A percentile compares a stretch with the other conserved stretches of the same genome.
Evolutionary conservation across 1,140 invertebrate species (phyloP).

Genomic region (Pseudachorutes palmiensis): DNA sequence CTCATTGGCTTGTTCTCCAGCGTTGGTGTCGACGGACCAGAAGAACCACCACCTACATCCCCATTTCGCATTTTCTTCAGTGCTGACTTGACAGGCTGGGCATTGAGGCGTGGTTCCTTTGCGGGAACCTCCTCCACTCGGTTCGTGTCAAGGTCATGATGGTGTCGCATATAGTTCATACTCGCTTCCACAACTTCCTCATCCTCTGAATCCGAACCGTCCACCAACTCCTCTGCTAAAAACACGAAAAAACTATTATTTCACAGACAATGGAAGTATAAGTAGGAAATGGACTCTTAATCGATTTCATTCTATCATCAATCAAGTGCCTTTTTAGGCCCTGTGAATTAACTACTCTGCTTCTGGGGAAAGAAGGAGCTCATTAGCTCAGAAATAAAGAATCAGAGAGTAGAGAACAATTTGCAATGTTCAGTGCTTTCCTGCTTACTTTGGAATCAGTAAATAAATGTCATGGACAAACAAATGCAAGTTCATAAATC

Average conservation of each 20-base stretch:
- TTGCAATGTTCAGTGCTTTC: too few species aligned
- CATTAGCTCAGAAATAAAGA: too few species aligned
- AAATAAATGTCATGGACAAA: constrained; percentile 15
- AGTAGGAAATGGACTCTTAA: too few species aligned
- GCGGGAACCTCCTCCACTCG: constrained; percentile 81
- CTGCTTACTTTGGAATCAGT: too few species aligned
- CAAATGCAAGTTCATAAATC: constrained; percentile 19
- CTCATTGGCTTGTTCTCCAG: constrained; percentile 60
- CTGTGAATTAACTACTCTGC: too few species aligned
- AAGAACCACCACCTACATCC: constrained; percentile 39
- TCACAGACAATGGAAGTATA: too few species aligned
- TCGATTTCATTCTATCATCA: too few species aligned
- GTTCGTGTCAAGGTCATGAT: constrained; percentile 53
- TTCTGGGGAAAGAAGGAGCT: too few species aligned
- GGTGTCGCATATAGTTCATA: constrained; percentile 25
- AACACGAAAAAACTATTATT: not conserved
- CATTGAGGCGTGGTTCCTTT: constrained; percentile 68
- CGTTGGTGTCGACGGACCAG: constrained; percentile 57
- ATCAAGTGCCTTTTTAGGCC: too few species aligned
- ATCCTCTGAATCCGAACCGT: constrained; percentile 51
- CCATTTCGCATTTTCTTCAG: constrained; percentile 65
- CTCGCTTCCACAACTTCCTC: constrained; percentile 43
- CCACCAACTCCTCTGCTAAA: constrained; percentile 47
- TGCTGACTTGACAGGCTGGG: constrained; percentile 82
- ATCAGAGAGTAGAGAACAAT: too few species aligned